These are phyloP conservation scores for Perccottus glenii DNA, from an alignment of 2,113 vertebrate species.

Conservation along the genomic window DNA sequence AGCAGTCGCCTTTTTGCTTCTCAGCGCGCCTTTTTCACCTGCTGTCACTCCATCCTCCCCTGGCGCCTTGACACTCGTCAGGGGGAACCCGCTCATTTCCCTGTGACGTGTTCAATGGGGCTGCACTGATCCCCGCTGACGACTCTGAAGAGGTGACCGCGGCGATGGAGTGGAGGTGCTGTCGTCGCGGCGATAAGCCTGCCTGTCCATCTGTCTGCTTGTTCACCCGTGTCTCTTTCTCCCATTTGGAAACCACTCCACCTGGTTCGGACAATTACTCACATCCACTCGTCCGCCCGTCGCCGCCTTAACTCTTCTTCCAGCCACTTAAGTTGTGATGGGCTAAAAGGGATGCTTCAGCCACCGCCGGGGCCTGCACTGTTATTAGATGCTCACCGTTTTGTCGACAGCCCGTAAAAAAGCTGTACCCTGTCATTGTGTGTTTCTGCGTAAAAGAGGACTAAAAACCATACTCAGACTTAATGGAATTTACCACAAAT, in stretches of 20 bases:
- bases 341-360: constrained; percentile 76
- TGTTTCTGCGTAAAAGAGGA: constrained; percentile 50
- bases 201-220: constrained; percentile 65
- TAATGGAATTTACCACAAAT: constrained; percentile 59
- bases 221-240: constrained; percentile 67
- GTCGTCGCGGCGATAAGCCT: constrained; percentile 56
- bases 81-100: constrained; percentile 57
- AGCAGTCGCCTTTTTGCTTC: constrained; percentile 53
- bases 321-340: constrained; percentile 77
- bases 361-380: constrained; percentile 58
- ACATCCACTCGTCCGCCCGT: constrained; percentile 50
- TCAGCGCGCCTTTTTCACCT: constrained; percentile 17
- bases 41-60: constrained; percentile 65
- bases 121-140: constrained; percentile 73
- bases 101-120: constrained; percentile 73
- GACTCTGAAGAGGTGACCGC: constrained; percentile 68
- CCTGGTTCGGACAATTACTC: constrained; percentile 75
- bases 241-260: constrained; percentile 76
- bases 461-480: constrained; percentile 55
- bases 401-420: constrained; percentile 73
- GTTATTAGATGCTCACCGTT: constrained; percentile 70
- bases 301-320: constrained; percentile 71
- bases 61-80: constrained; percentile 54
- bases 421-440: constrained; percentile 65
- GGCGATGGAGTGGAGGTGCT: constrained; percentile 37